Base-by-base conservation (phyloP, 2,888 invertebrate species). In the Eristalis tenax region DNA sequence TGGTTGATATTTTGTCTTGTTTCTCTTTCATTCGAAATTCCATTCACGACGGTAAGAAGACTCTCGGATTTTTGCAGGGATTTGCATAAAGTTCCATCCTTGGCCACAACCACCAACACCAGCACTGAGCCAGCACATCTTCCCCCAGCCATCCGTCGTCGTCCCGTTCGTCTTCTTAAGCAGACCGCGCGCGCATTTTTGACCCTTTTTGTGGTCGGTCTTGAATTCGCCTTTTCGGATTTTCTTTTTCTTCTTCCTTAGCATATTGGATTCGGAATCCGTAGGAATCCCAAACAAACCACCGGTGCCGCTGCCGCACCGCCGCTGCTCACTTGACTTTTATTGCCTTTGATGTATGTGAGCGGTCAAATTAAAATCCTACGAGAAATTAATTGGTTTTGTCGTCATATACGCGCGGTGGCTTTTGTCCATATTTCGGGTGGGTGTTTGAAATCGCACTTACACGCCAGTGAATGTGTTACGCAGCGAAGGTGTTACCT, bases 301-400 rank as follows among this genome's bases (percentile, higher is more conserved):
- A 3, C 50, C n/a, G n/a, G n/a, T n/a, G n/a, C n/a, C n/a, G n/a
- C n/a, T n/a, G 0, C 2, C 15, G n/a, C 35, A 11, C 43, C 66
- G 6, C 57, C 18, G 26, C 26, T 38, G 43, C 50, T 56, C 18
- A 1, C 43, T 64, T 15, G 64, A 69, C 35, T 74, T 57, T 79
- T 79, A 75, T 74, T 76, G 83, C 71, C 71, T 79, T 82, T 86
- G 74, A 83, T 78, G 74, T 86, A 78, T 78, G 74, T 83, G 83
- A 73, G 86, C 79, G 83, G 83, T 83, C 79, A 87, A 87, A 83
- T 83, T 83, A 80, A 83, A 87, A 76, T 87, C 83, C 80, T 87
- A 87, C 79, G 83, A 65, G 87, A 76, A 87, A 83, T 87, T 87
- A 87, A 87, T 87, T 87, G 87, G 87, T 80, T 87, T 80, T 80